phyloP scores from a whole-genome alignment of 2,797 vertebrate species.

The Jordanella pulchra region DNA sequence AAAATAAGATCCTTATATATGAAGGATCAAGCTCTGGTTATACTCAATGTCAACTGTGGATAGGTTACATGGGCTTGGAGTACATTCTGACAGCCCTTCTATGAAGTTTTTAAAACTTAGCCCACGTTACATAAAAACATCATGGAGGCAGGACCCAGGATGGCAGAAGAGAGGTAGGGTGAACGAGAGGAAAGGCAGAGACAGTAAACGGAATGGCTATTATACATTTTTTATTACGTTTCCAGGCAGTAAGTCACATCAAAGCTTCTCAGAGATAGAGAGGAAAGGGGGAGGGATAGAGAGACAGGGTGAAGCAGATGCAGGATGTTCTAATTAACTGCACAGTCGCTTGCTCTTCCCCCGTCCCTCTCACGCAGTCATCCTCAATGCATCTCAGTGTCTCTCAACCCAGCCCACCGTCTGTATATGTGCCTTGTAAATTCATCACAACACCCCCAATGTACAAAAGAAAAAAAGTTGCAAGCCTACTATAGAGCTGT shows the following conservation, averaged over 20 bases:
- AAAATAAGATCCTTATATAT: background rate
- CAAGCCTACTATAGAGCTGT: conserved; percentile 30
- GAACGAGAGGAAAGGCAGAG: conserved; percentile 40
- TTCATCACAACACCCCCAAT: conserved; percentile 58
- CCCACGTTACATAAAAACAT: conserved; percentile 51
- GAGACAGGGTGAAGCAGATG: conserved; percentile 62
- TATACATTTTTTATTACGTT: conserved; percentile 87
- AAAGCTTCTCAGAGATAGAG: conserved; percentile 78
- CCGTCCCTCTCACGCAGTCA: conserved; percentile 28
- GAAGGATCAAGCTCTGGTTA: background rate
- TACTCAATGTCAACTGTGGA: background rate
- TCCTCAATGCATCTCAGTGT: conserved; percentile 55
- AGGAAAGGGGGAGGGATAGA: conserved; percentile 39
- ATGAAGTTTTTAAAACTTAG: conserved; percentile 33
- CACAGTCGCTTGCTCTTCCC: conserved; percentile 69
- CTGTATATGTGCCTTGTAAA: conserved; percentile 66
- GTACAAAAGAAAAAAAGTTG: conserved; percentile 22
- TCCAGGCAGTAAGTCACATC: conserved; percentile 84
- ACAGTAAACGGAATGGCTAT: conserved; percentile 75
- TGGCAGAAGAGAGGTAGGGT: conserved; percentile 23
- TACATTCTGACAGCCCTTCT: conserved; percentile 35
- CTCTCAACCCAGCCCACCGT: conserved; percentile 59
- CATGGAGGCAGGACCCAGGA: conserved; percentile 50
- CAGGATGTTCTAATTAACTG: conserved; percentile 87
- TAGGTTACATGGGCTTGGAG: conserved; percentile 10